Base-by-base conservation (phyloP, 2,797 vertebrate species). In the Poecilia velifera region DNA sequence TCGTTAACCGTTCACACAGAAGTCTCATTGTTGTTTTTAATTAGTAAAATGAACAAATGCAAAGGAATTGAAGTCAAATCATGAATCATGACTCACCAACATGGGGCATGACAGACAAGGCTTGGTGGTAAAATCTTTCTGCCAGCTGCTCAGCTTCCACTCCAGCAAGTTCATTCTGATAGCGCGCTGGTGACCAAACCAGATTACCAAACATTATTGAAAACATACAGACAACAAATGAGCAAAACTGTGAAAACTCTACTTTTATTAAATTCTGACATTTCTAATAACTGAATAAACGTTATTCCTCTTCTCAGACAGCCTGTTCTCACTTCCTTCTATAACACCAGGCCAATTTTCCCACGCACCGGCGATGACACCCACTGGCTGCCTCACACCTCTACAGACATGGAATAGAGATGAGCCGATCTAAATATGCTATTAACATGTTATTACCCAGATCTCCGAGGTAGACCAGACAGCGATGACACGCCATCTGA, bases 401-500 rank as follows among this genome's bases (percentile, higher is more conserved):
- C 71, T 70, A 66, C 66, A 51, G 74, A 64, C 70, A 49, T 73
- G 2, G 47, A 2, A 77, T 9, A 81, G 43, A 76, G 16, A 57
- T n/a, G 45, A 53, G 70, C 73, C 78, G 39, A 77, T 74, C 20
- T 83, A 77, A 74, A 78, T 45, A 84, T 43, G 78, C 51, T 45
- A 82, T 80, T 1, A 85, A 80, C 51, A 28, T 76, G 78, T 84
- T 79, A 93, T 97, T 96, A 99, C 98, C 98, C 3, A 99, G 95
- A 92, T 99, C 98, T 83, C 98, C 98, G 79, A 99, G 96, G 90
- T 98, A 99, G 74, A 99, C 97, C 80, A 99, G 96, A 85, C 98
- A 99, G 49, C 98, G 95, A 94, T 99, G 98, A 87, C 98, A 99
- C 0, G 98, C 98, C 97, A 98, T 97, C 95, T 99, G 98, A 0